Percentiles rank a stretch among this genome's conserved stretches.
Conservation (phyloP, 2,113 vertebrate species). For the Tonatia bakeri region DNA sequence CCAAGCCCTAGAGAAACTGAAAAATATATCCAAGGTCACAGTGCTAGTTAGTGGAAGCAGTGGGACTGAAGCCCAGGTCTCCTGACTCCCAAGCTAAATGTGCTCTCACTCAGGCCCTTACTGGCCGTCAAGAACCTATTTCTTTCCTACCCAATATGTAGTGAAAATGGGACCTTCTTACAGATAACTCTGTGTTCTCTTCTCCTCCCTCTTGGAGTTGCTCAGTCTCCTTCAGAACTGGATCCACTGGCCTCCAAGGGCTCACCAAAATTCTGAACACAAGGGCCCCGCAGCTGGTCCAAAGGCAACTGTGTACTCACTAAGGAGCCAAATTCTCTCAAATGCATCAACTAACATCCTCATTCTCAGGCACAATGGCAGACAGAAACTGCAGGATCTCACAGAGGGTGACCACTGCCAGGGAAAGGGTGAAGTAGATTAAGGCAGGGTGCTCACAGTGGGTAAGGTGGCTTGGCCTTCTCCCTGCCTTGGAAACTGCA, state of each 20-base stretch:
- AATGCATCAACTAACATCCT: neutral
- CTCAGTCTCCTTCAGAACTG: neutral
- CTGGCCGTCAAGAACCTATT: neutral
- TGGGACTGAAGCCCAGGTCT: neutral
- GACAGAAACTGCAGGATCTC: neutral
- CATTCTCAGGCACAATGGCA: neutral
- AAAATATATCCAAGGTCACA: conserved; percentile 46
- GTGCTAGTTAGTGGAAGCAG: neutral
- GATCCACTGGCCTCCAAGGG: neutral
- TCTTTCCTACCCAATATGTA: neutral
- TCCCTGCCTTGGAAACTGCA: neutral
- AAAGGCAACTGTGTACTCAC: neutral
- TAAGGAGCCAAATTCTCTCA: neutral
- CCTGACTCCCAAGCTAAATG: neutral
- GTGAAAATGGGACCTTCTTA: neutral
- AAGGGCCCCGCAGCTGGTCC: neutral
- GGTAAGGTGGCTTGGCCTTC: neutral
- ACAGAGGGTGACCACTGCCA: neutral
- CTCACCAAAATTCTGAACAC: neutral
- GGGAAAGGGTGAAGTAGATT: neutral
- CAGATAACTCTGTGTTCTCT: neutral
- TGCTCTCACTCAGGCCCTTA: neutral
- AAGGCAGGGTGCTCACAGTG: neutral
- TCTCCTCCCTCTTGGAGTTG: neutral
- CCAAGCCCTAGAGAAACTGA: conserved; percentile 21